phyloP scores from a whole-genome alignment of 2,888 invertebrate species.

The Lottia gigantea region DNA sequence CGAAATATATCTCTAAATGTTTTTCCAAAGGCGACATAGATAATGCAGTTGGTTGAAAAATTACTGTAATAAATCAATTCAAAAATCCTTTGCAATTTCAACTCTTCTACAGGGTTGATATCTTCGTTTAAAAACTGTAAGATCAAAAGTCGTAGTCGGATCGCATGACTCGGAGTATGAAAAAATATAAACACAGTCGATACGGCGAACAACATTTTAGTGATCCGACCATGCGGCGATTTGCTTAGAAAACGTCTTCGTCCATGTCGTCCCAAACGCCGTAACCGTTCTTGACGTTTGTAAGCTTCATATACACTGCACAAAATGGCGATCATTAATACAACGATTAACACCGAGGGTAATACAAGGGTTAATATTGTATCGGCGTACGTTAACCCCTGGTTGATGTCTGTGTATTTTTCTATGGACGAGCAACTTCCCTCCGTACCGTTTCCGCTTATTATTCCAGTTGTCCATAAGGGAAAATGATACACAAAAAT shows the following conservation, averaged over 20 bases:
- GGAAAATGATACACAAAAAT: conserved; percentile 44
- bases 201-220: conserved; percentile 28
- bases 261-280: conserved; percentile 5
- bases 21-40: conserved; percentile 26
- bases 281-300: not conserved
- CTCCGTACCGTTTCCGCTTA: not conserved
- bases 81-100: conserved; percentile 27
- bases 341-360: conserved; percentile 30
- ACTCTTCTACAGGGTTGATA: conserved; percentile 6
- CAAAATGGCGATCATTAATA: conserved; percentile 28
- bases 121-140: not conserved
- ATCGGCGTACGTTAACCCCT: conserved; percentile 41
- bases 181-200: conserved; percentile 16
- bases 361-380: conserved; percentile 33
- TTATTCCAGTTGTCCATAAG: conserved; percentile 40
- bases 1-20: conserved; percentile 25
- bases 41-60: conserved; percentile 32
- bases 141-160: conserved; percentile 21
- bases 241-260: not conserved
- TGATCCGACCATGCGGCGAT: conserved; percentile 23
- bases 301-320: not conserved
- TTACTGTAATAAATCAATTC: conserved; percentile 30
- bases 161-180: conserved; percentile 24
- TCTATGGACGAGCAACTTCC: conserved; percentile 35
- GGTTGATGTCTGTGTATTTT: conserved; percentile 29